A percentile compares a stretch with the other conserved stretches of the same genome.
Conservation (phyloP, 2,888 invertebrate genomes). For the Camptogramma bilineatum region DNA sequence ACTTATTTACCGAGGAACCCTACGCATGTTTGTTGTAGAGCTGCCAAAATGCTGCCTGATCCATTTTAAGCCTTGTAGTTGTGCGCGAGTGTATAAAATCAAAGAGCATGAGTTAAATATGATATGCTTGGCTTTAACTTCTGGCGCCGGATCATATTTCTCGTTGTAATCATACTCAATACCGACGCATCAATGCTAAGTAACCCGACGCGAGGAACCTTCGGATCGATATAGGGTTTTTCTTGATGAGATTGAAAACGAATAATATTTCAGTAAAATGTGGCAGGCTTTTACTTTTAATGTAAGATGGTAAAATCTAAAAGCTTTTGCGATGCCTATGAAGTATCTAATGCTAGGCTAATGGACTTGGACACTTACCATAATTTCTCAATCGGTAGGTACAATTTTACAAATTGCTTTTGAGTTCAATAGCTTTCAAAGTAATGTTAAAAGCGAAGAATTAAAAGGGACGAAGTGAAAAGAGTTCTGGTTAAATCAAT, state of each 20-base stretch:
- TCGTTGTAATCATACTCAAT: slow-evolving; percentile 52
- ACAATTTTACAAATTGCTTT: slow-evolving; percentile 24
- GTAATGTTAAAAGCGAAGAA: slow-evolving; percentile 12
- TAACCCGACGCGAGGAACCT: slow-evolving; percentile 53
- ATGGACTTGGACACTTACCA: slow-evolving; percentile 42
- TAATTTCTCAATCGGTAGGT: slow-evolving; percentile 33
- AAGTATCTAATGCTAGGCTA: slow-evolving; percentile 34
- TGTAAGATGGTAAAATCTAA: slow-evolving; percentile 26
- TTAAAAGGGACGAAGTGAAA: slow-evolving; percentile 12
- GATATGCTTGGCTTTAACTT: slow-evolving; percentile 39
- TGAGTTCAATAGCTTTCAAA: slow-evolving; percentile 12
- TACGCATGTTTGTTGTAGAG: slow-evolving; percentile 22
- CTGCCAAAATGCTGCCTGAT: slow-evolving; percentile 14
- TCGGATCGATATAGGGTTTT: slow-evolving; percentile 41
- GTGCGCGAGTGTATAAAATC: slow-evolving; percentile 33
- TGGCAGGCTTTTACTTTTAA: slow-evolving; percentile 26
- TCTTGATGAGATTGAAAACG: slow-evolving; percentile 31
- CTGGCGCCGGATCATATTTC: slow-evolving; percentile 65
- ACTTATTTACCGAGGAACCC: slow-evolving; percentile 27
- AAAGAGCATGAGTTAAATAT: slow-evolving; percentile 24
- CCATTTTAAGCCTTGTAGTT: slow-evolving; percentile 18
- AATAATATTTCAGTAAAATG: slow-evolving; percentile 22
- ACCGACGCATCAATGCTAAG: slow-evolving; percentile 56
- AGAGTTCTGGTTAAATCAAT: slow-evolving; percentile 26
- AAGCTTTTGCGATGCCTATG: slow-evolving; percentile 34